Evolutionary conservation across 2,797 vertebrate genomes (phyloP).

Genomic region (Lepus townsendii): DNA sequence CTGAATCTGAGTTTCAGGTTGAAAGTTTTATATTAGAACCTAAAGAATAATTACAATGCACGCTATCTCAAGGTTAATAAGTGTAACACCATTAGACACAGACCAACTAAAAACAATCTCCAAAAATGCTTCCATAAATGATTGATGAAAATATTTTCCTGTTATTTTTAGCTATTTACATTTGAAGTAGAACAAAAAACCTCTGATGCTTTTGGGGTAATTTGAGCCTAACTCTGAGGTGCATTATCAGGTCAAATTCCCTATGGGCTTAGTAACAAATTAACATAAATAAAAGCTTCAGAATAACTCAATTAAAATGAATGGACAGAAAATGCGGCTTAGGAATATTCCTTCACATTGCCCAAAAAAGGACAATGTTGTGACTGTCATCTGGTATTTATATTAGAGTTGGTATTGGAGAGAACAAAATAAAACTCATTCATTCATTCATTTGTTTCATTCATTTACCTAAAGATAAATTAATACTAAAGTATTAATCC

Average conservation of each 20-base stretch:
- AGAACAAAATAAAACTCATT: background rate
- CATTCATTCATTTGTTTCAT: background rate
- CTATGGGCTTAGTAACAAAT: background rate
- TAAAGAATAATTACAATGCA: background rate
- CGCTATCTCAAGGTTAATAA: background rate
- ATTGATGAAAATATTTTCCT: slow-evolving; percentile 36
- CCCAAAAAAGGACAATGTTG: background rate
- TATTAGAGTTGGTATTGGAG: background rate
- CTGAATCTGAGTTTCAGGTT: background rate
- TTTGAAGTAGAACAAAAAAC: slow-evolving; percentile 7
- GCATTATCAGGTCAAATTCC: background rate
- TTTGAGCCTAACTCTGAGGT: background rate
- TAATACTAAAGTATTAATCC: background rate
- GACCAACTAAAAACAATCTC: background rate
- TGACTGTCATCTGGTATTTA: background rate
- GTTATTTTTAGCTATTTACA: background rate
- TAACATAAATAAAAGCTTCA: background rate
- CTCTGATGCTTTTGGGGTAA: background rate
- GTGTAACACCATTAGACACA: background rate
- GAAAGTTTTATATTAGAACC: background rate
- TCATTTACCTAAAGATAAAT: too few species aligned
- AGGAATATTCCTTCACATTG: background rate
- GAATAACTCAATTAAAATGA: slow-evolving; percentile 43
- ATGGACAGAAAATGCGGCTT: background rate
- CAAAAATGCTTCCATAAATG: background rate